Percentiles rank a stretch among this genome's conserved stretches.
These are phyloP conservation scores for Montipora cactus DNA, from an alignment of 64 coral and sea anemone species.

Conservation along the genomic window DNA sequence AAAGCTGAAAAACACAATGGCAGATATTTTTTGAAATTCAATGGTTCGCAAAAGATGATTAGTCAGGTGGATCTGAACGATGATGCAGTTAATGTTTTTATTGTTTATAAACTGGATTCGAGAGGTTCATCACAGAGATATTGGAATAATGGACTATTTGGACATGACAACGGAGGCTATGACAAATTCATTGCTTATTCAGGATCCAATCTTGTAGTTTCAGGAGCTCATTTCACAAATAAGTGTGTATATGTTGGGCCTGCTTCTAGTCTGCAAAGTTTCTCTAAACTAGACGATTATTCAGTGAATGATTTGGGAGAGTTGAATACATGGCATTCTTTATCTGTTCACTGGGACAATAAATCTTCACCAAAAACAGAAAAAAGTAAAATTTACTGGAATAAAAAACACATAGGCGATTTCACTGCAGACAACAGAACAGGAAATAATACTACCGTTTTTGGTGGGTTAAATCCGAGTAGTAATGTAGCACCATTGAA, in stretches of 20 bases:
- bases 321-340: neutral
- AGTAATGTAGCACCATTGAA: neutral
- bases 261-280: too few relatives aligned
- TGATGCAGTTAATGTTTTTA: too few relatives aligned
- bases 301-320: neutral
- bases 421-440: too few relatives aligned
- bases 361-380: neutral
- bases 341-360: neutral
- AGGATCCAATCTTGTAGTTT: too few relatives aligned
- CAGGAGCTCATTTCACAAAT: too few relatives aligned
- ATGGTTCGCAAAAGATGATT: too few relatives aligned
- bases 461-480: neutral
- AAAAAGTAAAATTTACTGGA: neutral
- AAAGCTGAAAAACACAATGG: too few relatives aligned
- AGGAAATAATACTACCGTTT: neutral
- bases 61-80: too few relatives aligned
- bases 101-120: too few relatives aligned
- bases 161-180: neutral
- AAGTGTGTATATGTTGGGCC: too few relatives aligned
- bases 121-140: too few relatives aligned
- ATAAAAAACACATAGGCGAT: neutral
- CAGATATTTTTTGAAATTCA: too few relatives aligned
- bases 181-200: neutral
- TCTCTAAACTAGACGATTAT: neutral
- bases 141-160: neutral